Conservation (phyloP, 2,797 vertebrate species). For the Fistularia commersonii region DNA sequence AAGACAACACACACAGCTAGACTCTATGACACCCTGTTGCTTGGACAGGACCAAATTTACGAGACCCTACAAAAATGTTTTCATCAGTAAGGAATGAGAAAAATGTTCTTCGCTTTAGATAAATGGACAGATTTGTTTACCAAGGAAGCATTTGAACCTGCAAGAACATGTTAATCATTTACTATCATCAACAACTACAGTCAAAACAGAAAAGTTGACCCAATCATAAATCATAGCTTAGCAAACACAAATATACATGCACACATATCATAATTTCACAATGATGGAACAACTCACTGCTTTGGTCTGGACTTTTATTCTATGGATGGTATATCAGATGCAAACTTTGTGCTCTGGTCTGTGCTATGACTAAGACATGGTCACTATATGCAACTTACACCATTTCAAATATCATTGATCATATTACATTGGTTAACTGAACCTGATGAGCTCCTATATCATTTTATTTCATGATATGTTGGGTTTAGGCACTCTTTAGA, state of each 20-base stretch:
- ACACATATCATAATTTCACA: neutral
- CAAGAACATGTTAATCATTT: slow-evolving; percentile 45
- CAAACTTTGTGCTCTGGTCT: too few species aligned
- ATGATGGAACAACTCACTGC: too few species aligned
- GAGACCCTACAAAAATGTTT: neutral
- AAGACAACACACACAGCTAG: neutral
- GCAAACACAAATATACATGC: slow-evolving; percentile 16
- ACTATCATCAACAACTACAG: slow-evolving; percentile 20
- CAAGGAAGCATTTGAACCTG: slow-evolving; percentile 15
- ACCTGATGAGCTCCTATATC: too few species aligned
- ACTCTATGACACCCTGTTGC: neutral
- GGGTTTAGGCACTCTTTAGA: too few species aligned
- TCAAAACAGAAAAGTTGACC: slow-evolving; percentile 1
- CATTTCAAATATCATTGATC: too few species aligned
- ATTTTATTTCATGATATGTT: too few species aligned
- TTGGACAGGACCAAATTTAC: too few species aligned
- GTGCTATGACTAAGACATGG: too few species aligned
- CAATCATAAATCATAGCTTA: slow-evolving; percentile 36
- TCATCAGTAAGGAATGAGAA: slow-evolving; percentile 7
- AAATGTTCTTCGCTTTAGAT: slow-evolving; percentile 6
- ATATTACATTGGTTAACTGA: too few species aligned
- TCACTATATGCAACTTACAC: too few species aligned
- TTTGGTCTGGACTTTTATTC: too few species aligned
- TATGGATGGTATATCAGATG: too few species aligned
- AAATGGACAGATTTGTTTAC: slow-evolving; percentile 9